Conservation (phyloP, 2,113 vertebrate genomes). For the Bubo bubo region DNA sequence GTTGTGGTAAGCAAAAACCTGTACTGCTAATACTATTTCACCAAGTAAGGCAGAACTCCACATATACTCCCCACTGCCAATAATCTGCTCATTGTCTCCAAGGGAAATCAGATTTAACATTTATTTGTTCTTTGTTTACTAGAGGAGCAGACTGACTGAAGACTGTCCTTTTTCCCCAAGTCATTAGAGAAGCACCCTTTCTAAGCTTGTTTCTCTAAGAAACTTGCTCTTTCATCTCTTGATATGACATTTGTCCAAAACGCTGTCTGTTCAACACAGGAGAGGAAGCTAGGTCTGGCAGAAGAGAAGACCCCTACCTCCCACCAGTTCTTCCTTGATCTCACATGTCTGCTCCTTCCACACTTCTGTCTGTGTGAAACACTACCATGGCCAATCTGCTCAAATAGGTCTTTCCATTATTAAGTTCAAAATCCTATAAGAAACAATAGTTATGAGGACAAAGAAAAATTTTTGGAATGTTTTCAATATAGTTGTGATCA, state of each 20-base stretch:
- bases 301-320: not conserved
- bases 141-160: not conserved
- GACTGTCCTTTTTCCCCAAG: not conserved
- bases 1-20: not conserved
- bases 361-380: not conserved
- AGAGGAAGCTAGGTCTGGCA: not conserved
- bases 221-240: not conserved
- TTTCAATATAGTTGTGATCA: not conserved
- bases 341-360: not conserved
- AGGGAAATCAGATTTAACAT: not conserved
- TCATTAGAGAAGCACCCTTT: not conserved
- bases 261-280: not conserved
- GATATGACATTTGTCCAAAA: not conserved
- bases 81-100: not conserved
- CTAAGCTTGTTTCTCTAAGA: not conserved
- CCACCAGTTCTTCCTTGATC: not conserved
- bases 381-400: not conserved
- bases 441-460: accelerated
- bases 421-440: not conserved
- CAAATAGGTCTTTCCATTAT: not conserved
- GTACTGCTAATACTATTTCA: not conserved
- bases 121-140: not conserved
- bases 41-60: not conserved
- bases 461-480: not conserved
- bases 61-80: not conserved